These are phyloP conservation scores for Umimayanthus chanpuru DNA, from an alignment of 92 coral and sea anemone species.

Conservation along the genomic window DNA sequence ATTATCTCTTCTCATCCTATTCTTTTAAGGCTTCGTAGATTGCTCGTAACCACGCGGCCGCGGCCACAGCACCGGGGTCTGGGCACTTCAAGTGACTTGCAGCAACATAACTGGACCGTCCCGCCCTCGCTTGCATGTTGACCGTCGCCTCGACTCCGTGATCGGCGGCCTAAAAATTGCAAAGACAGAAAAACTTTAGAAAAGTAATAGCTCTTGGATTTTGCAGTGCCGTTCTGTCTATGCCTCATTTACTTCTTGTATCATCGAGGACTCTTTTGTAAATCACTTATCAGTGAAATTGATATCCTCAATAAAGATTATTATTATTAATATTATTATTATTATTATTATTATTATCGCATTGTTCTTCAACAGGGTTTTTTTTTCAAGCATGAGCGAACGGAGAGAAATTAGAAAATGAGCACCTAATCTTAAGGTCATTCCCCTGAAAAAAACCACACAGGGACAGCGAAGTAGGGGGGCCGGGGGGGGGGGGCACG, in stretches of 20 bases:
- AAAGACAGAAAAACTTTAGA: neutral
- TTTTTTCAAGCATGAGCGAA: neutral
- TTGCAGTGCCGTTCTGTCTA: too few species aligned
- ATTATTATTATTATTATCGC: too few species aligned
- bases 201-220: neutral
- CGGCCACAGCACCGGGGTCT: constrained; percentile 97
- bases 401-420: neutral
- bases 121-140: constrained; percentile 95
- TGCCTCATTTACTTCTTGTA: neutral
- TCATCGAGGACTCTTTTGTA: too few species aligned
- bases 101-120: constrained; percentile 93
- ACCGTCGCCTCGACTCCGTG: constrained; percentile 89
- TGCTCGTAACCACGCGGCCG: constrained; percentile 86
- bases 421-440: neutral
- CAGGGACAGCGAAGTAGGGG: too few species aligned
- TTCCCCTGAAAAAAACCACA: too few species aligned
- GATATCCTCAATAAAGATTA: too few species aligned
- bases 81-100: constrained; percentile 72
- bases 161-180: constrained; percentile 78
- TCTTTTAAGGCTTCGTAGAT: constrained; percentile 67
- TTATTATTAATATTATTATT: too few species aligned
- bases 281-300: too few species aligned
- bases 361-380: neutral
- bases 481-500: too few species aligned
- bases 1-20: neutral